Evolutionary conservation across 2,888 invertebrate species (phyloP), one percentile per base, ranked within the genome.

Genomic region (Polia nebulosa): DNA sequence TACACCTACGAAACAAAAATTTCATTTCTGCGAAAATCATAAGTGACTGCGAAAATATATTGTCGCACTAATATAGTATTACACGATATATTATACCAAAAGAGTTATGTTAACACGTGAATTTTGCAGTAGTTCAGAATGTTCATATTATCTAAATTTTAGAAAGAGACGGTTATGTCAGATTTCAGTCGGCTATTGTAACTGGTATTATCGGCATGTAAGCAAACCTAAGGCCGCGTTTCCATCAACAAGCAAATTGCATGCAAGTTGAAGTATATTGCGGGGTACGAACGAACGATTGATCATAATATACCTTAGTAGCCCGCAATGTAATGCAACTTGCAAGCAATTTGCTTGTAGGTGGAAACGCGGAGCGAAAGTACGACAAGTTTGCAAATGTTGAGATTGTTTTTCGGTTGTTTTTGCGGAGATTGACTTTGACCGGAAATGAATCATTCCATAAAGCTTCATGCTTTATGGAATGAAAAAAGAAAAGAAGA

Each of bases 11-110:
- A 6, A 39, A 36, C 11, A 22, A 32, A 34, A 6, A 13, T 29
- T 72, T 59, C 20, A 72, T 72, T 25, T 6, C n/a, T 45, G 47
- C 73, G 47, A 72, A 68, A 68, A 20, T 39, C 4, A 7, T 22
- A 36, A n/a, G 4, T 36, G 22, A 32, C 9, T 72, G 72, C 74
- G 63, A 68, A 68, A 68, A 62, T 49, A 0, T 15, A n/a, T n/a
- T 20, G 7, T 68, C 20, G 9, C 20, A 41, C 11, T 15, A 8
- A 15, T 39, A 27, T 60, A 34, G 5, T 15, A 34, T 3, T 29
- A 29, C 29, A 5, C 17, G 15, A 36, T 25, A 17, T 4, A n/a
- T 27, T 11, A 22, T 15, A 27, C 1, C 7, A 41, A 32, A n/a
- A 5, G 8, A 8, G 4, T 11, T 41, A 32, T n/a, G 15, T 57